phyloP scores from a whole-genome alignment of 2,888 invertebrate species.

The Eupsilia transversa region DNA sequence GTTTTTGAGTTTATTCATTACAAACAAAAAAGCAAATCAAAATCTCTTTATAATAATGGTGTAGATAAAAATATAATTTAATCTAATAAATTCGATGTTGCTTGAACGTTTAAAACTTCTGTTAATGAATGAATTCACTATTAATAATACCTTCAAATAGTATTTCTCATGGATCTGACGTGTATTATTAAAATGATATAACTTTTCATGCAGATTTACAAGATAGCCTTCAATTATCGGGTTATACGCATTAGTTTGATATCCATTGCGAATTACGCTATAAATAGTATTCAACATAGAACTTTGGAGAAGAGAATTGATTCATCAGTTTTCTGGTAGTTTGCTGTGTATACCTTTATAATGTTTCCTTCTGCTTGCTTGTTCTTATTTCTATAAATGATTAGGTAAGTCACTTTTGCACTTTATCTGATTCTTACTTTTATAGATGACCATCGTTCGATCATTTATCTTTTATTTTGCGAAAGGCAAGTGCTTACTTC shows the following conservation, averaged over 20 bases:
- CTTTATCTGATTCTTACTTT: neutral
- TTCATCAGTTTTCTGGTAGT: neutral
- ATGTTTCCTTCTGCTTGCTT: neutral
- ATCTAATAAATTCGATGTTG: too few relatives aligned
- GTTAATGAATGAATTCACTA: neutral
- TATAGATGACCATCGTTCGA: too few relatives aligned
- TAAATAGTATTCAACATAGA: neutral
- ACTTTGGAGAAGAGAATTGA: slow-evolving; percentile 2
- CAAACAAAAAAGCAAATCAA: too few relatives aligned
- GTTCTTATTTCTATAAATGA: neutral
- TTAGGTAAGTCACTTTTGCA: neutral
- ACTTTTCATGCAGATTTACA: slow-evolving; percentile 45
- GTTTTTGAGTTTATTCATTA: too few relatives aligned
- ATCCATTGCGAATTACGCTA: slow-evolving; percentile 30
- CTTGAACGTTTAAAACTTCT: neutral
- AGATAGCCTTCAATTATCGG: slow-evolving; percentile 37
- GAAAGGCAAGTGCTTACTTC: neutral
- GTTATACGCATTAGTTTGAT: slow-evolving; percentile 19
- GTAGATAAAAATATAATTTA: too few relatives aligned
- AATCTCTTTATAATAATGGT: too few relatives aligned
- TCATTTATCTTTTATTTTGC: neutral
- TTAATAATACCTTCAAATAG: slow-evolving; percentile 20
- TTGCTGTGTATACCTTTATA: neutral
- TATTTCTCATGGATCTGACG: slow-evolving; percentile 20
- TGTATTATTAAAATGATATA: slow-evolving; percentile 40